Percentiles rank a stretch among this genome's conserved stretches.
Evolutionary conservation across 2,113 vertebrate species (phyloP).

Genomic region (Zapornia atra): DNA sequence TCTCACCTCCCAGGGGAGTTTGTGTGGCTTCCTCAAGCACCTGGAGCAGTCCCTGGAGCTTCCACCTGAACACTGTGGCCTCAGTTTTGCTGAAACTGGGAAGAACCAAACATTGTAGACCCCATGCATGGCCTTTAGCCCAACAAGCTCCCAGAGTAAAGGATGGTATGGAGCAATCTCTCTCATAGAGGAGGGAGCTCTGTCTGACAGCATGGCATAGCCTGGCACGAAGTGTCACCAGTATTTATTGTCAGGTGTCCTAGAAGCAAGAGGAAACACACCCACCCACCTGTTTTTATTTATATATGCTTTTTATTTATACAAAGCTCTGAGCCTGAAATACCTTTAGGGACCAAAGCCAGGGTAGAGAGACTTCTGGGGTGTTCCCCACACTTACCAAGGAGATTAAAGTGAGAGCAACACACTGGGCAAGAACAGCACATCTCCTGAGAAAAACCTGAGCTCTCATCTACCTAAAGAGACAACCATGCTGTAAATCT

Average conservation of each 20-base stretch:
- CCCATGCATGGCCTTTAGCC: neutral
- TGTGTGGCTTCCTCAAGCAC: neutral
- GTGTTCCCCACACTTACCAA: accelerated
- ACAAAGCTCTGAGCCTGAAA: neutral
- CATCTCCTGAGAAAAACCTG: neutral
- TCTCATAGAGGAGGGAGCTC: neutral
- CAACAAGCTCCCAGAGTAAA: neutral
- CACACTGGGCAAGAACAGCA: accelerated
- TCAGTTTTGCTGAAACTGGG: neutral
- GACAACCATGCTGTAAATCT: neutral
- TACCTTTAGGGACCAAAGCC: neutral
- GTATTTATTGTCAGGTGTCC: neutral
- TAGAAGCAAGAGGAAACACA: neutral
- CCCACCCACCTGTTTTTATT: neutral
- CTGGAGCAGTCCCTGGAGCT: neutral
- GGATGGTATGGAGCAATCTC: neutral
- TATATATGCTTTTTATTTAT: neutral
- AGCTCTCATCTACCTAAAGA: neutral
- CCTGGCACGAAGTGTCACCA: neutral
- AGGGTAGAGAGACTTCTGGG: neutral
- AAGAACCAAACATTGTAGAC: neutral
- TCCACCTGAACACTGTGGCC: neutral
- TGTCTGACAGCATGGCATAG: neutral
- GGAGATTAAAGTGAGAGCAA: neutral
- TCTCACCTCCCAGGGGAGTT: neutral